Evolutionary conservation across 64 coral and sea anemone species (phyloP).

Genomic region (Stichodactyla helianthus): DNA sequence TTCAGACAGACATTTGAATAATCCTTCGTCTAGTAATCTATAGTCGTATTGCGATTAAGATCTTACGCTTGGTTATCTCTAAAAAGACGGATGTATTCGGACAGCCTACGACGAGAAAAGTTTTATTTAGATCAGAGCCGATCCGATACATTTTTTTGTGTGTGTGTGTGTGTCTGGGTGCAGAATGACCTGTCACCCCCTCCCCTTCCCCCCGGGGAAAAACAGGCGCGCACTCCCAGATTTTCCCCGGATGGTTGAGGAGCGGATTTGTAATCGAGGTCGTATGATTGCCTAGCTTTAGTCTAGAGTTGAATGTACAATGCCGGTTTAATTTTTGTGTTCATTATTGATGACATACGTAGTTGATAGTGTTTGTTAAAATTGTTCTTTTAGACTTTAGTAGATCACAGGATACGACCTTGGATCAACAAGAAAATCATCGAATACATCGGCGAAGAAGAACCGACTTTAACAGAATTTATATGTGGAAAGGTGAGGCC

Average conservation of each 20-base stretch:
- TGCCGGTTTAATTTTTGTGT: neutral
- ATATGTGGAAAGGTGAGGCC: conserved; percentile 92
- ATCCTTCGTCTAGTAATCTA: too few relatives aligned
- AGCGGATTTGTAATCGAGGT: too few relatives aligned
- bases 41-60: too few relatives aligned
- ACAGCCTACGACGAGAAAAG: too few relatives aligned
- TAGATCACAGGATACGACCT: conserved; percentile 98
- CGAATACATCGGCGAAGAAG: conserved; percentile 99
- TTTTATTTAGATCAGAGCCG: too few relatives aligned
- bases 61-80: too few relatives aligned
- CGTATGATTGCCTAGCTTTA: too few relatives aligned
- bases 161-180: too few relatives aligned
- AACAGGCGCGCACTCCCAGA: neutral
- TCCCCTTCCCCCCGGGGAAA: neutral
- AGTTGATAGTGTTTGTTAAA: neutral
- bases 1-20: neutral
- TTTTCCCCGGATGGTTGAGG: too few relatives aligned
- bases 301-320: neutral
- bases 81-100: too few relatives aligned
- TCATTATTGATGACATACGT: neutral
- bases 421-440: conserved; percentile 99
- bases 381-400: conserved; percentile 74
- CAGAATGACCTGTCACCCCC: neutral
- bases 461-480: conserved; percentile 89
- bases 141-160: too few relatives aligned